Evolutionary conservation across 37 sponge, comb jelly and placozoan genomes (phyloP), one percentile per base, ranked within the genome.

Genomic region (Amphimedon queenslandica): DNA sequence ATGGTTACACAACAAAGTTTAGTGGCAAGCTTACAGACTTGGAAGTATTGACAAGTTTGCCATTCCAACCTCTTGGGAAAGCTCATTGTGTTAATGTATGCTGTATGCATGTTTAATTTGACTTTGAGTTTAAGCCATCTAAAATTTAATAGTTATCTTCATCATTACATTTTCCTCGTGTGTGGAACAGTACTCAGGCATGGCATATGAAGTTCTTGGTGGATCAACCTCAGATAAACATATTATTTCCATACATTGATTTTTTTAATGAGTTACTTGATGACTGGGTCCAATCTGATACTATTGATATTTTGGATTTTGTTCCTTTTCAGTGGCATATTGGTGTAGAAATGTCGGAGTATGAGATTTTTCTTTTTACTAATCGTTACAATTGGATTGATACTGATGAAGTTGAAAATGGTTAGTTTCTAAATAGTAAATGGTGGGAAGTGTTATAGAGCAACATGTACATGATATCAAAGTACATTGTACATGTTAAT

Each of bases 361-460:
- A 90, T 72, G 90, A 92, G 75, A 80, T 92, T 18, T 92, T 77
- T 34, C 73, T 87, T 29, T 70, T 73, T 43, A 80, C 80, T n/a
- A 87, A 83, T 40, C 84, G 74, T 31, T 92, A 76, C 82, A 92
- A 92, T 76, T 92, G 93, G 93, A 35, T 92, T 53, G 85, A 92
- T 42, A 28, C 79, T 40, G 51, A 37, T 55, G 11, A 11, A 34
- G 68, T 67, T 18, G 90, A 90, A 36, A 84, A 90, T 72, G 57
- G 88, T 87, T 32, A 65, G 88, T 41, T 24, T 1, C n/a, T n/a
- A n/a, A n/a, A n/a, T n/a, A n/a, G n/a, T n/a, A n/a, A n/a, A n/a
- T n/a, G n/a, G 25, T 23, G 51, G 55, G 4, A 8, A 60, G 63
- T 5, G 13, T 60, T 6, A n/a, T 29, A 67, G 24, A n/a, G n/a